Base-by-base conservation (phyloP, 2,113 vertebrate genomes). In the Chaetorhynchus papuensis region DNA sequence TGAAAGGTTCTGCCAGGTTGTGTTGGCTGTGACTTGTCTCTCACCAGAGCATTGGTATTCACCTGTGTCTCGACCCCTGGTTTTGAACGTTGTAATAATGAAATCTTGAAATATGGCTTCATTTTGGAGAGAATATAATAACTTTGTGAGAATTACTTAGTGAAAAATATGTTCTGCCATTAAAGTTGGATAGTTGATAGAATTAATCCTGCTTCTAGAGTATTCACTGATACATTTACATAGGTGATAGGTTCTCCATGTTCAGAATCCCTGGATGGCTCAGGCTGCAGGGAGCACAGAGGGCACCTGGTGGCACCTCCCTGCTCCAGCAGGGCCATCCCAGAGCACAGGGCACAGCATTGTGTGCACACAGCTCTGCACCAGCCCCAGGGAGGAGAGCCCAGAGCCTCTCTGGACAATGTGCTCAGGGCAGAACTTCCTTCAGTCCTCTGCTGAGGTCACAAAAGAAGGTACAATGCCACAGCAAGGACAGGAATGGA, bases 371-470 rank as follows among this genome's bases (percentile, higher is more conserved):
- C 6, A 84, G 42, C 60, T 85, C 42, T 57, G 70, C 0, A 15
- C 2, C 6, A 41, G 61, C 83, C 83, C 35, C 70, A 57, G 60
- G 24, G 20, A 85, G 60, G 24, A 57, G 60, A 24, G 1, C 31
- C n/a, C 70, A 5, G 0, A 16, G n/a, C 2, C 52, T 30, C 4
- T 76, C 0, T 13, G 44, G 0, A 5, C 71, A 50, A 18, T 59
- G 1, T 86, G 24, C 0, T 31, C 61, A 15, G 37, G 44, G 44
- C 33, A 50, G 21, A 68, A 21, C 47, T 79, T 24, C 14, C 15
- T 50, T 66, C 30, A 66, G 42, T 53, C 14, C 27, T 59, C 39
- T 52, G 1, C 50, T 65, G 60, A 78, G 61, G 14, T 53, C 26
- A 33, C 33, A 24, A 30, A 84, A 44, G 33, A 52, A 66, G 17